phyloP scores from a whole-genome alignment of 2,797 vertebrate species.

The Phaenicophaeus curvirostris region DNA sequence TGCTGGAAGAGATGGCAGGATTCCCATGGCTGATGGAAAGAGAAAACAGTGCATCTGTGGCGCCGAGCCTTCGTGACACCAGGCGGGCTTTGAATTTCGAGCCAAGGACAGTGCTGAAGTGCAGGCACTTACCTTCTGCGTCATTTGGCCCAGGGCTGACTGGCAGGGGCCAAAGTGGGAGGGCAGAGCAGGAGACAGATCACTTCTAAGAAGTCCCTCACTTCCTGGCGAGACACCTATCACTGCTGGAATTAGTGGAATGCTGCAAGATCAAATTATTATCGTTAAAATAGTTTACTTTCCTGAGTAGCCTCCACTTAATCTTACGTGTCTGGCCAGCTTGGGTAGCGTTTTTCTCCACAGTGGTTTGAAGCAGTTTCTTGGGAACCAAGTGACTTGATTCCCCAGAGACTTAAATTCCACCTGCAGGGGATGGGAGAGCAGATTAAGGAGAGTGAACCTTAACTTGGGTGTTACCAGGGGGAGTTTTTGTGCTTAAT shows the following conservation, averaged over 20 bases:
- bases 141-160: not conserved
- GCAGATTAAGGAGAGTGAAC: not conserved
- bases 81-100: not conserved
- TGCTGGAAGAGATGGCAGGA: not conserved
- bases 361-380: not conserved
- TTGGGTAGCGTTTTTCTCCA: not conserved
- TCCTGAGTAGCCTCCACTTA: not conserved
- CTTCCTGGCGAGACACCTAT: not conserved
- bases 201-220: not conserved
- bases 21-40: not conserved
- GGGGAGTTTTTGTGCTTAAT: not conserved
- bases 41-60: not conserved
- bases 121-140: not conserved
- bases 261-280: not conserved
- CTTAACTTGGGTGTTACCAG: not conserved
- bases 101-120: not conserved
- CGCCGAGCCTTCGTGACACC: not conserved
- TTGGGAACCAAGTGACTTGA: not conserved
- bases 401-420: not conserved
- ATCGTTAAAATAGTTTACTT: not conserved
- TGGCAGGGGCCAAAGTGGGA: not conserved
- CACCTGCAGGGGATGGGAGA: not conserved
- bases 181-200: not conserved
- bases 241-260: not conserved
- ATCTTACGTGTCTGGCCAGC: not conserved